Percentiles rank a stretch among this genome's conserved stretches.
phyloP scores from a whole-genome alignment of 1,140 invertebrate species.

The Latrodectus geometricus region DNA sequence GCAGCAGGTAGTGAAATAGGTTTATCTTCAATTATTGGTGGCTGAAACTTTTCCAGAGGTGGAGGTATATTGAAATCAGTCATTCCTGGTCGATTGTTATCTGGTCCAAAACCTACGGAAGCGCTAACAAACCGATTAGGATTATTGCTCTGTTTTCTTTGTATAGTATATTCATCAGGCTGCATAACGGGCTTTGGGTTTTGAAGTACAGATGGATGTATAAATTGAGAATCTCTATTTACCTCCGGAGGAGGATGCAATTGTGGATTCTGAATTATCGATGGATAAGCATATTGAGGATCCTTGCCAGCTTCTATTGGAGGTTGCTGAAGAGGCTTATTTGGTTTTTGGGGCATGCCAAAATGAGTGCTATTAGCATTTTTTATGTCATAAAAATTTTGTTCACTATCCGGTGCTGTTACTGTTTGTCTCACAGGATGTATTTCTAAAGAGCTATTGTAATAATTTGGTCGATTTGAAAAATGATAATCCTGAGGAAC shows the following conservation, averaged over 20 bases:
- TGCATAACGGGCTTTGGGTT: constrained; percentile 25
- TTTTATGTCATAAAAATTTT: background rate
- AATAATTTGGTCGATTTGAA: background rate
- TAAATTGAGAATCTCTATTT: background rate
- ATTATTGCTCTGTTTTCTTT: constrained; percentile 1
- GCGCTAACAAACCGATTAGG: constrained; percentile 21
- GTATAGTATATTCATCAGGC: background rate
- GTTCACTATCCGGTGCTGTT: background rate
- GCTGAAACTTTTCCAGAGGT: constrained; percentile 25
- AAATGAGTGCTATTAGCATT: background rate
- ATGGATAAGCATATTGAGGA: background rate
- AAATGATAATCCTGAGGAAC: background rate
- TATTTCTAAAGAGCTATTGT: constrained; percentile 5
- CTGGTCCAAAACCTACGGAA: constrained; percentile 6
- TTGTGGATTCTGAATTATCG: constrained; percentile 5
- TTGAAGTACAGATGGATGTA: constrained; percentile 3
- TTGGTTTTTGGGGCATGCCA: background rate
- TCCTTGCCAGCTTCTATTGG: background rate
- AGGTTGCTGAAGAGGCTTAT: background rate
- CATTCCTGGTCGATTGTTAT: constrained; percentile 24
- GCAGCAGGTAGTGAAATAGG: background rate
- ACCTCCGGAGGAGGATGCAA: background rate
- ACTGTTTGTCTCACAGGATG: constrained; percentile 10
- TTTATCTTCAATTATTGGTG: background rate
- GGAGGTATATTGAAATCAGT: constrained; percentile 9